Percentiles rank a stretch among this genome's conserved stretches.
These are phyloP conservation scores for Carposina sasakii DNA, from an alignment of 1,140 invertebrate species.

Conservation along the genomic window DNA sequence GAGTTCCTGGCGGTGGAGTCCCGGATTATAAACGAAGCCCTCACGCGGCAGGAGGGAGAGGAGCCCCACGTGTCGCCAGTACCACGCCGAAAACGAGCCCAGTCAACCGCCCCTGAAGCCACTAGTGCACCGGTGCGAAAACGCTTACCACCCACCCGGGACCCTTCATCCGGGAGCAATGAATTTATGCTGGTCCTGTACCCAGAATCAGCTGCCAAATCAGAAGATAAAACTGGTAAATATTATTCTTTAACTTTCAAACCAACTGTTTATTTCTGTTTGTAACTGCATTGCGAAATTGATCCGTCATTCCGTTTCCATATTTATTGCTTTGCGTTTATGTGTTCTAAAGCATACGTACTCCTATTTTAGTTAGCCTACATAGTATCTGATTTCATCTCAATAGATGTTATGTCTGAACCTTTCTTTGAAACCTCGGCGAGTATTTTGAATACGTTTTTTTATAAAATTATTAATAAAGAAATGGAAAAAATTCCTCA, in stretches of 20 bases:
- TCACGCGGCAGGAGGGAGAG: conserved; percentile 41
- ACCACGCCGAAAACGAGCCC: conserved; percentile 42
- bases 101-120: conserved; percentile 7
- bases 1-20: conserved; percentile 60
- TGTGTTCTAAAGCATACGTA: no score
- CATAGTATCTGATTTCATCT: no score
- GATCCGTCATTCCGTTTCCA: no score
- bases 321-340: no score
- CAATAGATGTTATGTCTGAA: no score
- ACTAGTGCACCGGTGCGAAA: conserved; percentile 26
- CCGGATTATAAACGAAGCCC: conserved; percentile 43
- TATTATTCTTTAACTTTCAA: conserved; percentile 12
- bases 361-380: no score
- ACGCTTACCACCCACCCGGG: conserved; percentile 23
- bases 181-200: conserved; percentile 88
- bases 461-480: no score
- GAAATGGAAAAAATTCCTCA: no score
- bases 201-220: conserved; percentile 70
- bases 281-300: no score
- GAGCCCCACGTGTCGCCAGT: conserved; percentile 41
- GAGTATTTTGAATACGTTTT: no score
- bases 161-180: conserved; percentile 74
- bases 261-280: no score
- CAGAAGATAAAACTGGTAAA: conserved; percentile 65
- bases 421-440: no score